phyloP scores from a whole-genome alignment of 2,888 invertebrate genomes.

The Thera britannica region DNA sequence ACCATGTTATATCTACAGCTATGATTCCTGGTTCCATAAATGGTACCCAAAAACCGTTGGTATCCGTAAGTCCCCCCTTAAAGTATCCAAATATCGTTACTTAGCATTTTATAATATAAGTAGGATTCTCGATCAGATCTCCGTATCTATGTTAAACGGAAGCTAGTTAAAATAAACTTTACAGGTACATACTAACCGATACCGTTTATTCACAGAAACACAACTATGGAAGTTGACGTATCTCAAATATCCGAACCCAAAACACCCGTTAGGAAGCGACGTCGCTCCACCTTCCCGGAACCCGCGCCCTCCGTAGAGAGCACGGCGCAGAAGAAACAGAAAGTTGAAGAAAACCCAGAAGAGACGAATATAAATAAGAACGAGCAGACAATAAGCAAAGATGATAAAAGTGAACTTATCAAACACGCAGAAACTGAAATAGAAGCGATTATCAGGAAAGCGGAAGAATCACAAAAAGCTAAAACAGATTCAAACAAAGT shows the following conservation, averaged over 20 bases:
- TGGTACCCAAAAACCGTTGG: too few relatives aligned
- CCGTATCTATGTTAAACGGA: too few relatives aligned
- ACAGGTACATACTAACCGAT: background rate
- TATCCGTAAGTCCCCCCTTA: too few relatives aligned
- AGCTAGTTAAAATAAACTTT: background rate
- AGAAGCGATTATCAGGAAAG: slow-evolving; percentile 8
- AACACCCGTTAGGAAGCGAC: slow-evolving; percentile 62
- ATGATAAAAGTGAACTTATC: slow-evolving; percentile 4
- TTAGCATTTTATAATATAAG: too few relatives aligned
- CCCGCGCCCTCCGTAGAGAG: slow-evolving; percentile 62
- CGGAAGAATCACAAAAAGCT: slow-evolving; percentile 3
- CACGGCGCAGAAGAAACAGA: slow-evolving; percentile 42
- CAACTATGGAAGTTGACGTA: slow-evolving; percentile 50
- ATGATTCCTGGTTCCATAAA: too few relatives aligned
- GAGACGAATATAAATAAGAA: slow-evolving; percentile 4
- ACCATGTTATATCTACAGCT: too few relatives aligned
- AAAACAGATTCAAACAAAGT: slow-evolving; percentile 1
- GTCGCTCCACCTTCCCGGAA: slow-evolving; percentile 68
- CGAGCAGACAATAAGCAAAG: slow-evolving; percentile 9
- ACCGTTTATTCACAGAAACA: slow-evolving; percentile 50
- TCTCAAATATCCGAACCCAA: slow-evolving; percentile 30
- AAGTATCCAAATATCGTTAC: too few relatives aligned
- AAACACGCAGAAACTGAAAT: slow-evolving; percentile 18
- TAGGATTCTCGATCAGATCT: too few relatives aligned
- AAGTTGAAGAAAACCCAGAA: slow-evolving; percentile 30